Conservation (phyloP, 2,888 invertebrate genomes). For the Capitulum mitella region DNA sequence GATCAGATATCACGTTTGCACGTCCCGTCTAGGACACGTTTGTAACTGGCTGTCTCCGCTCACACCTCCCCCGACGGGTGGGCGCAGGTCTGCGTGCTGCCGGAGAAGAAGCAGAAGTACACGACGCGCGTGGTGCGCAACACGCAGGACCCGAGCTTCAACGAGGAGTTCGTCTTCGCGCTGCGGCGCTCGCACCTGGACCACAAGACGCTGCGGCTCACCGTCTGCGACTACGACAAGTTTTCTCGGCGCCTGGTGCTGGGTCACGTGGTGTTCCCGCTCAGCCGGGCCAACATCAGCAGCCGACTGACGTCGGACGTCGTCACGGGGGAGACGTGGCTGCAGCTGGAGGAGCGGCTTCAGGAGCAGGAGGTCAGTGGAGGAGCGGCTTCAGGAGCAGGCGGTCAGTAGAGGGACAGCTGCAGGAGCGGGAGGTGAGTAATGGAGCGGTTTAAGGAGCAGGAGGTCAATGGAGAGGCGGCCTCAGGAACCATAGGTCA, state of each 20-base stretch:
- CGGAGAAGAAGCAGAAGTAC: background rate
- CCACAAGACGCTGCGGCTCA: conserved; percentile 1
- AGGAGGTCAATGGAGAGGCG: background rate
- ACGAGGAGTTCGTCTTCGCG: conserved; percentile 9
- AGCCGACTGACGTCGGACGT: background rate
- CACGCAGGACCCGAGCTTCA: conserved; percentile 7
- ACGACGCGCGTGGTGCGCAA: conserved; percentile 11
- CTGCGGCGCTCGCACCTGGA: background rate
- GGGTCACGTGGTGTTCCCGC: background rate
- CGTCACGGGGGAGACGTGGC: background rate
- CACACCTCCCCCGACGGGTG: too few relatives aligned
- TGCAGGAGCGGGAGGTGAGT: background rate
- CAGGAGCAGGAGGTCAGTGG: background rate
- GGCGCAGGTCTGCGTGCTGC: background rate
- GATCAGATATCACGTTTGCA: too few relatives aligned
- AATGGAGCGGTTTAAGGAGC: background rate
- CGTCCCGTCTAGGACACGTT: too few relatives aligned
- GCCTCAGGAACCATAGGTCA: background rate
- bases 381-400: too few relatives aligned
- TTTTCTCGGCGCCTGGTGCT: conserved; percentile 17
- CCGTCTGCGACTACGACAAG: conserved; percentile 18
- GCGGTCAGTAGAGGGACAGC: background rate
- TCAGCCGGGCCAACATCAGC: conserved; percentile 4
- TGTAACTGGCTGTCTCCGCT: too few relatives aligned
- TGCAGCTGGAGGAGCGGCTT: conserved; percentile 2